A percentile compares a stretch with the other conserved stretches of the same genome.
Evolutionary conservation across 2,888 invertebrate species (phyloP).

Genomic region (Meta bourneti): DNA sequence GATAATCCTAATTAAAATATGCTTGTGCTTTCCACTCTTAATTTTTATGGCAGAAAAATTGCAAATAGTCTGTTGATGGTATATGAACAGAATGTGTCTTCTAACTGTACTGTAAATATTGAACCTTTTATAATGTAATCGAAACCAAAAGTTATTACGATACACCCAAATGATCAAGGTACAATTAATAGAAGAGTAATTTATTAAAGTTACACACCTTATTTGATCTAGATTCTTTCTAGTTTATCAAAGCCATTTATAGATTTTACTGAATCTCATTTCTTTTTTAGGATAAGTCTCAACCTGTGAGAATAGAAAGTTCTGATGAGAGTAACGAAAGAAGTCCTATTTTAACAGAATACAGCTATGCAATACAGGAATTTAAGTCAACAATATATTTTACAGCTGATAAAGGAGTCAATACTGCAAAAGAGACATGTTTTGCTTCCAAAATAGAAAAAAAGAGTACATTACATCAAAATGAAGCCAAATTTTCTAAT

Average conservation of each 20-base stretch:
- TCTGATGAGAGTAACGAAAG: neutral
- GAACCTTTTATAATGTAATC: neutral
- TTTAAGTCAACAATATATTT: constrained; percentile 13
- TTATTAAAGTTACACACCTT: neutral
- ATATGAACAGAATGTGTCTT: too few relatives aligned
- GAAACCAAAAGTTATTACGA: constrained; percentile 7
- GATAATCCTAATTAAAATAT: too few relatives aligned
- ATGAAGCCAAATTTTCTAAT: neutral
- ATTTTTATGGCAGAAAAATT: too few relatives aligned
- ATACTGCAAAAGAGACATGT: neutral
- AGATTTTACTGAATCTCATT: neutral
- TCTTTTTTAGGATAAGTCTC: neutral
- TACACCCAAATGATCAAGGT: neutral
- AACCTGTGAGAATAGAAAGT: neutral
- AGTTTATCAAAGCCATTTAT: too few relatives aligned
- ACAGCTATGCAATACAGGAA: constrained; percentile 44
- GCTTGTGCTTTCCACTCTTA: too few relatives aligned
- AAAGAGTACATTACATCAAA: neutral
- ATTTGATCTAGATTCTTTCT: too few relatives aligned
- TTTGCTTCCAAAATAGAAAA: neutral
- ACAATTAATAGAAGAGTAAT: neutral
- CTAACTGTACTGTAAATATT: neutral
- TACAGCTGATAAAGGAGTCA: neutral
- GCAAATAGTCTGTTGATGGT: too few relatives aligned
- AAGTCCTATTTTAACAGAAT: constrained; percentile 33